phyloP scores from a whole-genome alignment of 2,113 vertebrate species.

The Antennarius striatus region DNA sequence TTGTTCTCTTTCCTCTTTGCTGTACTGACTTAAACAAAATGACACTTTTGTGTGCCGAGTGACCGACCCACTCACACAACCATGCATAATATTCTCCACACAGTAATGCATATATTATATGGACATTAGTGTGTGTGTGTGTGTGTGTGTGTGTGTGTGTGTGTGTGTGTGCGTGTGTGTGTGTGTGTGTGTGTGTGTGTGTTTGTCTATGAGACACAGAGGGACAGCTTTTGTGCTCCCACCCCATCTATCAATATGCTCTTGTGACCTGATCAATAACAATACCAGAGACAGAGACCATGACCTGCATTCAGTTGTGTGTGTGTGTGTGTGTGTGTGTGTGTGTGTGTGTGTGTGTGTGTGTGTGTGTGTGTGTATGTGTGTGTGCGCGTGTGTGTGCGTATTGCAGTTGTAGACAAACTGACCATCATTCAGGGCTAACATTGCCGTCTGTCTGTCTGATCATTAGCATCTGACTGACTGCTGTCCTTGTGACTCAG shows the following conservation, averaged over 20 bases:
- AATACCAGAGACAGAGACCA: slow-evolving; percentile 53
- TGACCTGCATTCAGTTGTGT: slow-evolving; percentile 71
- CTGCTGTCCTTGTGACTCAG: neutral
- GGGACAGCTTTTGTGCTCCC: slow-evolving; percentile 28
- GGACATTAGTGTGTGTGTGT: slow-evolving; percentile 18
- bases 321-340: slow-evolving; percentile 10
- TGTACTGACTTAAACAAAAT: slow-evolving; percentile 36
- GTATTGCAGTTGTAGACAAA: neutral
- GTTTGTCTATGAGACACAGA: slow-evolving; percentile 32
- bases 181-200: slow-evolving; percentile 5
- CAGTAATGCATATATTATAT: slow-evolving; percentile 26
- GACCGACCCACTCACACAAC: slow-evolving; percentile 61
- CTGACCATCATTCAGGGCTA: slow-evolving; percentile 3
- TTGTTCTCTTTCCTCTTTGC: slow-evolving; percentile 55
- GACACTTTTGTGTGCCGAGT: slow-evolving; percentile 44
- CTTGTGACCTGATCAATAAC: slow-evolving; percentile 67
- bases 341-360: slow-evolving; percentile 14
- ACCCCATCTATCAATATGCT: slow-evolving; percentile 64
- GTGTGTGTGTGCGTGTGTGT: slow-evolving; percentile 16
- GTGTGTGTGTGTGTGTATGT: slow-evolving; percentile 6
- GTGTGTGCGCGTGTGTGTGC: slow-evolving; percentile 19
- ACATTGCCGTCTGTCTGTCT: too few relatives aligned
- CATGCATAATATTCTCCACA: slow-evolving; percentile 58
- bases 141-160: slow-evolving; percentile 11
- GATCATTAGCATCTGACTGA: neutral